phyloP scores from a whole-genome alignment of 2,797 vertebrate genomes.

The Semotilus atromaculatus region DNA sequence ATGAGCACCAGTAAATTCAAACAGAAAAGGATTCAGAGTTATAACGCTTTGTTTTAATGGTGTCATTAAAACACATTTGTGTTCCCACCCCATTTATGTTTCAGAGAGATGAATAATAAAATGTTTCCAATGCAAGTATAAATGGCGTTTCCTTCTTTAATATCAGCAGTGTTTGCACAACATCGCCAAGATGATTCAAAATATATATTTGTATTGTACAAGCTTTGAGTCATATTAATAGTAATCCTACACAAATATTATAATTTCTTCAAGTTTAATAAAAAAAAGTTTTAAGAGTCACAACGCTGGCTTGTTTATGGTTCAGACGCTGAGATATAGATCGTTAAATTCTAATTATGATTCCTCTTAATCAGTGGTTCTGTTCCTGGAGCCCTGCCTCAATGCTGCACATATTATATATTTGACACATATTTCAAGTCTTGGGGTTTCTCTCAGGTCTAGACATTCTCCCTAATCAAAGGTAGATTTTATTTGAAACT shows the following conservation, averaged over 20 bases:
- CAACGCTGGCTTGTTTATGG: neutral
- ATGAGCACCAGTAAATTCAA: neutral
- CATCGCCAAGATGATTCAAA: neutral
- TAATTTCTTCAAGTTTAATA: too few species aligned
- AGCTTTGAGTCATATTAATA: neutral
- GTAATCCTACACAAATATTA: neutral
- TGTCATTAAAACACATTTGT: neutral
- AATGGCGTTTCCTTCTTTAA: neutral
- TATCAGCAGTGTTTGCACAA: neutral
- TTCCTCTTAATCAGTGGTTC: too few species aligned
- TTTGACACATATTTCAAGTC: neutral
- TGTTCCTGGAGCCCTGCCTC: neutral
- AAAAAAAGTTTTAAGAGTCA: neutral
- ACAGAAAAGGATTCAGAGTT: neutral
- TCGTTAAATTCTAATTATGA: neutral
- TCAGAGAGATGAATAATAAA: slow-evolving; percentile 17
- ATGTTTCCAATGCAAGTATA: neutral
- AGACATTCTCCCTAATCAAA: neutral
- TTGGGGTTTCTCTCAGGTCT: neutral
- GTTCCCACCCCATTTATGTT: neutral
- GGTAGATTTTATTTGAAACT: neutral
- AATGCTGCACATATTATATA: too few species aligned
- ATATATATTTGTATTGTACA: neutral
- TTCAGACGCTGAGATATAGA: neutral
- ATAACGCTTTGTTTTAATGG: neutral